Percentiles rank a stretch among this genome's conserved stretches.
phyloP scores from a whole-genome alignment of 2,113 vertebrate species.

The Engystomops pustulosus region DNA sequence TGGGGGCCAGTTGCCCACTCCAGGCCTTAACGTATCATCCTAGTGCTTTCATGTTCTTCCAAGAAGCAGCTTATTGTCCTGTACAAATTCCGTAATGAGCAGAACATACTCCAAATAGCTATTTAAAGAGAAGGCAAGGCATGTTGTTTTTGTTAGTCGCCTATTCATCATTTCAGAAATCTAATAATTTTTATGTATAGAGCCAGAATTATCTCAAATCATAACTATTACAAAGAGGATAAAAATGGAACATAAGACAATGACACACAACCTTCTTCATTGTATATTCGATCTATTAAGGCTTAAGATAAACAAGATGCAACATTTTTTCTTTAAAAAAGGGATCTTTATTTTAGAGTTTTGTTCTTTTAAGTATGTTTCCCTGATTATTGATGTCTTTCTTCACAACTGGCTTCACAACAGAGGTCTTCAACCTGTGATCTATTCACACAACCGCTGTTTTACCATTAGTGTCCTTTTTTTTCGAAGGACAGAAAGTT shows the following conservation, averaged over 20 bases:
- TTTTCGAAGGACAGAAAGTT: no score
- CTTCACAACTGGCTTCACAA: no score
- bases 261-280: background rate
- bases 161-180: background rate
- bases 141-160: conserved; percentile 15
- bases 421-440: no score
- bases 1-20: conserved; percentile 2
- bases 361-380: background rate
- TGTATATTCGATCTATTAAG: background rate
- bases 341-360: background rate
- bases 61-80: background rate
- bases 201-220: background rate
- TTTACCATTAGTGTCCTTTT: no score
- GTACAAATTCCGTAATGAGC: conserved; percentile 14
- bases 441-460: no score
- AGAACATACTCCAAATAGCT: background rate
- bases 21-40: background rate
- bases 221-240: background rate
- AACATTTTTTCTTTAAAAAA: background rate
- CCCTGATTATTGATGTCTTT: background rate
- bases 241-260: background rate
- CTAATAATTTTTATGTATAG: background rate
- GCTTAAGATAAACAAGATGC: background rate
- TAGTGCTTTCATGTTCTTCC: background rate
- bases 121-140: background rate